phyloP scores from a whole-genome alignment of 2,888 invertebrate genomes.

The Acrocyrtus sp. region DNA sequence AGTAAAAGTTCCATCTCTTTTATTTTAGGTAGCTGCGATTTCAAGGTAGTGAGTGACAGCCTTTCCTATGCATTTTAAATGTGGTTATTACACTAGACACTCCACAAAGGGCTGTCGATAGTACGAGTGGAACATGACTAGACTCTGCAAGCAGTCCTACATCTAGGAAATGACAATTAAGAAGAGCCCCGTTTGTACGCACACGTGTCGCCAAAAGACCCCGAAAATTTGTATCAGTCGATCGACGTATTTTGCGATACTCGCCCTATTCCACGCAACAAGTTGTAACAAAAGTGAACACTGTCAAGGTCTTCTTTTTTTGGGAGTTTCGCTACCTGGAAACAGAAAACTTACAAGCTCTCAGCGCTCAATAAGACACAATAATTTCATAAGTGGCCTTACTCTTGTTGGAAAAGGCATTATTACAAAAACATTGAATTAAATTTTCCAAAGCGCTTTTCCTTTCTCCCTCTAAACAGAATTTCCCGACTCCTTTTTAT shows the following conservation, averaged over 20 bases:
- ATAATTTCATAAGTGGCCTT: no score
- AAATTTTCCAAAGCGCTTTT: no score
- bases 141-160: background rate
- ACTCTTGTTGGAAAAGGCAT: no score
- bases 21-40: background rate
- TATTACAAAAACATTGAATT: no score
- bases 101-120: background rate
- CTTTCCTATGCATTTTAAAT: background rate
- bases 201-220: constrained; percentile 25
- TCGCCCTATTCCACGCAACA: constrained; percentile 29
- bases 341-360: no score
- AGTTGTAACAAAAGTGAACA: constrained; percentile 17
- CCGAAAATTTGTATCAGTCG: constrained; percentile 7
- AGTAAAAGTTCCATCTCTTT: no score
- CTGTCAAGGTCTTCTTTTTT: no score
- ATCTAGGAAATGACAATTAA: constrained; percentile 18
- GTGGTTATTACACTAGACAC: background rate
- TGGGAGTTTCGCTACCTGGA: no score
- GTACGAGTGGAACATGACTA: background rate
- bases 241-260: no score
- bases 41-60: background rate
- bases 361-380: no score
- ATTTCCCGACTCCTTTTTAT: no score
- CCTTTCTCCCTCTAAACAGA: no score
- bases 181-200: background rate